Conservation (phyloP, 2,113 vertebrate species). For the Myotis brandtii region DNA sequence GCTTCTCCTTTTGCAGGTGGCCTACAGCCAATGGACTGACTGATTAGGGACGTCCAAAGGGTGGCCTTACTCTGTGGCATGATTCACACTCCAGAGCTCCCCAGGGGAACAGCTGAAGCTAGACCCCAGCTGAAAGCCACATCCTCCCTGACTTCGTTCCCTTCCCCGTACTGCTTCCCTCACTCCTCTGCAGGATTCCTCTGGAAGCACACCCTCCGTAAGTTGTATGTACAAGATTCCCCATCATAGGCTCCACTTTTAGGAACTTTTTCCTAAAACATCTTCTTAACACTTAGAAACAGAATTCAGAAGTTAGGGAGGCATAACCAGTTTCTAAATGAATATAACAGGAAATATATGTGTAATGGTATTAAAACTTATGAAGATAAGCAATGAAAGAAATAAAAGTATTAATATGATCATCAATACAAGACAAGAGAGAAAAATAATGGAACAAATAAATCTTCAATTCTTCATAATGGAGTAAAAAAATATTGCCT, state of each 20-base stretch:
- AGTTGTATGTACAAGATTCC: background rate
- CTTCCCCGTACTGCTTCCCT: background rate
- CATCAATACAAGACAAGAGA: background rate
- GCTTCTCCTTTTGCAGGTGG: background rate
- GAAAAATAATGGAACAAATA: background rate
- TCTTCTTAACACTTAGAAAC: background rate
- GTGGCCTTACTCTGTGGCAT: background rate
- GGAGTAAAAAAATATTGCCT: background rate
- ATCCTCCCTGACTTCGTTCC: background rate
- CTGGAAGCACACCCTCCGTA: background rate
- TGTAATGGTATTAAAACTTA: background rate
- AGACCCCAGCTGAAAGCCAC: background rate
- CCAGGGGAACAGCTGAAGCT: background rate
- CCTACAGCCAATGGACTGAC: too few species aligned
- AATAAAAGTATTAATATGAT: background rate
- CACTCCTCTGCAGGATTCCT: background rate
- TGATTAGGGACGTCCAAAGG: background rate
- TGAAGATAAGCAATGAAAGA: constrained; percentile 3
- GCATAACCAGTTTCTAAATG: background rate
- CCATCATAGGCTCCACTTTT: background rate
- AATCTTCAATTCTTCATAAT: background rate
- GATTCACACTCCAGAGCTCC: background rate
- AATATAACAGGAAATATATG: background rate
- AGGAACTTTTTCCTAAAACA: background rate
- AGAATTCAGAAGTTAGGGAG: background rate